Percentiles rank a stretch among this genome's conserved stretches.
Conservation (phyloP, 2,888 invertebrate species). For the Dascillus cervinus region DNA sequence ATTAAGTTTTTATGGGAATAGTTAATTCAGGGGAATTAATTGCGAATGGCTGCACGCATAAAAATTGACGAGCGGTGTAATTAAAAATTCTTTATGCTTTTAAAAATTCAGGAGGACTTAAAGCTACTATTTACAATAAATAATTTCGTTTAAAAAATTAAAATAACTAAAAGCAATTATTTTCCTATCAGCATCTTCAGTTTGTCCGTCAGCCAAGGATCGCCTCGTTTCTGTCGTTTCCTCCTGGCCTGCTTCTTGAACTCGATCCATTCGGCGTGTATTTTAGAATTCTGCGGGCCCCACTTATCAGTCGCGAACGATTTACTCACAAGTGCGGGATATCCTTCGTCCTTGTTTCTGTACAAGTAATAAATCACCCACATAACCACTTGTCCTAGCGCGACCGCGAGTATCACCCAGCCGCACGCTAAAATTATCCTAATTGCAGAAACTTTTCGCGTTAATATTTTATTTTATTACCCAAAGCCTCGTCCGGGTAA, state of each 20-base stretch:
- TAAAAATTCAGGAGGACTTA: too few species aligned
- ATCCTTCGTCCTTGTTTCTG: conserved; percentile 8
- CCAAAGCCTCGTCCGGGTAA: conserved; percentile 51
- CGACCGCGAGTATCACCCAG: conserved; percentile 17
- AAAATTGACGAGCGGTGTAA: too few species aligned
- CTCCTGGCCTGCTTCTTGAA: conserved; percentile 15
- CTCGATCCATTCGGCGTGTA: conserved; percentile 17
- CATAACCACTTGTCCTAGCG: conserved; percentile 14
- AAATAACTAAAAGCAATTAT: too few species aligned
- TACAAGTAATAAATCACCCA: conserved; percentile 17
- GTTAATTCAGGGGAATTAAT: too few species aligned
- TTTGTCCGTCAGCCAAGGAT: background rate
- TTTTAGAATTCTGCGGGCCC: conserved; percentile 16
- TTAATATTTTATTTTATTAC: conserved; percentile 2
- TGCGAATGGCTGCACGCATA: too few species aligned
- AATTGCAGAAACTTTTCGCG: conserved; percentile 1
- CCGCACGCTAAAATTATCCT: conserved; percentile 14
- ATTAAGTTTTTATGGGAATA: too few species aligned
- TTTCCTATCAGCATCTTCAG: background rate
- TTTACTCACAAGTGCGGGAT: background rate
- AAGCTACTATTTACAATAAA: too few species aligned
- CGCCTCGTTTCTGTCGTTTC: conserved; percentile 4
- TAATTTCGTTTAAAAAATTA: too few species aligned
- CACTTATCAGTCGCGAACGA: conserved; percentile 16
- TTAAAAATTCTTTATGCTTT: too few species aligned